Percentiles rank a stretch among this genome's conserved stretches.
Evolutionary conservation across 2,113 vertebrate genomes (phyloP).

Genomic region (Corythornis madagascariensis): DNA sequence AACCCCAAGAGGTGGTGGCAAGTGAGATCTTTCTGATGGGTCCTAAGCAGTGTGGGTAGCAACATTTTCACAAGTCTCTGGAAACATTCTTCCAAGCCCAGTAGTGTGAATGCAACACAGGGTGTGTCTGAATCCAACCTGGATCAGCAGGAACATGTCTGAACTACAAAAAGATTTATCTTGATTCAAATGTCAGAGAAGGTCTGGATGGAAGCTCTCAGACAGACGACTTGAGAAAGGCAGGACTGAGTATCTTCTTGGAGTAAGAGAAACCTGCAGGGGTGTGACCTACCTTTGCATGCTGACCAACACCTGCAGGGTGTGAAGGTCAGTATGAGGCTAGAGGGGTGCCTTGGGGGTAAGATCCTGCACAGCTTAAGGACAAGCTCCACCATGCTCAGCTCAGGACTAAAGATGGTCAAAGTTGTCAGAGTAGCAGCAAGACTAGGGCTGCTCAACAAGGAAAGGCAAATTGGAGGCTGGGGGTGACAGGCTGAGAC

Average conservation of each 20-base stretch:
- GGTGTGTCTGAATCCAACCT: neutral
- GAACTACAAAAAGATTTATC: neutral
- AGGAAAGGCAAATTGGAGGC: neutral
- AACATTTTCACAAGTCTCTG: neutral
- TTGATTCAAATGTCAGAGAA: neutral
- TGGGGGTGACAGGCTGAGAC: neutral
- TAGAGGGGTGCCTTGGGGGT: neutral
- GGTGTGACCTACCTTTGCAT: neutral
- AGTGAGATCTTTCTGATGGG: neutral
- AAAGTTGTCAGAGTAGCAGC: neutral
- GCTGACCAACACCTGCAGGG: neutral
- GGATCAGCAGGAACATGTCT: neutral
- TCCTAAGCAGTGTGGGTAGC: neutral
- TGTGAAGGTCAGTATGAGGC: neutral
- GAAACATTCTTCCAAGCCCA: neutral
- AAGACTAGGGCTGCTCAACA: neutral
- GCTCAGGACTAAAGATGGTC: neutral
- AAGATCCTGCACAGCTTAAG: neutral
- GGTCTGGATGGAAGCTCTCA: neutral
- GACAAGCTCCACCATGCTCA: neutral
- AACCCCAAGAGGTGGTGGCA: neutral
- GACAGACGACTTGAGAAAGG: neutral
- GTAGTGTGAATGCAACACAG: neutral
- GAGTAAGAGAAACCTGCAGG: neutral
- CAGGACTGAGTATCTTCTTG: neutral